Evolutionary conservation across 2,888 invertebrate genomes (phyloP).

Genomic region (Eudemis profundana): DNA sequence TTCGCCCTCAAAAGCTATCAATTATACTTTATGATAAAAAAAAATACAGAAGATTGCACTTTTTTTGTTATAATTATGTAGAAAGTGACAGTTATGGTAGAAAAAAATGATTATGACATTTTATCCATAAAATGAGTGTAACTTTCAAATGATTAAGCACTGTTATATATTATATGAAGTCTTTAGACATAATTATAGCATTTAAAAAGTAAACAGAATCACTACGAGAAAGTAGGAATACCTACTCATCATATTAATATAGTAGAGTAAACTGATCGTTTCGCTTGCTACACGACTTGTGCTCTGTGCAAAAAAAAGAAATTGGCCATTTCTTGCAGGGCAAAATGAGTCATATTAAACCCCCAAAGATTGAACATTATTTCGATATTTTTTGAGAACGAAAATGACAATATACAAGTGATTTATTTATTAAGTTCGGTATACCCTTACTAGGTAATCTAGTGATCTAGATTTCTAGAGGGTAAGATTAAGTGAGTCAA

Average conservation of each 20-base stretch:
- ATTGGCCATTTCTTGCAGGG: too few relatives aligned
- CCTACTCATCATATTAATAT: too few relatives aligned
- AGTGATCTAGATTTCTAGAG: background rate
- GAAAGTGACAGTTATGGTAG: background rate
- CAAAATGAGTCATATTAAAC: background rate
- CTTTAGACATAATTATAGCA: background rate
- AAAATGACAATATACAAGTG: conserved; percentile 4
- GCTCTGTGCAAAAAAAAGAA: too few relatives aligned
- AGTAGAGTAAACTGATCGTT: too few relatives aligned
- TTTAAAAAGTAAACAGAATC: too few relatives aligned
- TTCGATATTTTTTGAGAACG: conserved; percentile 1
- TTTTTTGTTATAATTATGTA: background rate
- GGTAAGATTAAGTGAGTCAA: background rate
- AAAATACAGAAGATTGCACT: too few relatives aligned
- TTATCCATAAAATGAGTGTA: conserved; percentile 20
- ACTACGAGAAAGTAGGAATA: too few relatives aligned
- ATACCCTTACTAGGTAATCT: background rate
- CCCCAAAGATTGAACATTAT: background rate
- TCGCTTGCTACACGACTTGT: too few relatives aligned
- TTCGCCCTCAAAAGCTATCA: background rate
- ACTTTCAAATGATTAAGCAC: background rate
- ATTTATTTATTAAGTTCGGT: background rate
- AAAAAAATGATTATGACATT: conserved; percentile 7
- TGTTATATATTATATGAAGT: background rate
- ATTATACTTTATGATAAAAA: background rate